Percentiles rank a stretch among this genome's conserved stretches.
These are phyloP conservation scores for Frankliniella fusca DNA, from an alignment of 2,888 invertebrate genomes.

Conservation along the genomic window DNA sequence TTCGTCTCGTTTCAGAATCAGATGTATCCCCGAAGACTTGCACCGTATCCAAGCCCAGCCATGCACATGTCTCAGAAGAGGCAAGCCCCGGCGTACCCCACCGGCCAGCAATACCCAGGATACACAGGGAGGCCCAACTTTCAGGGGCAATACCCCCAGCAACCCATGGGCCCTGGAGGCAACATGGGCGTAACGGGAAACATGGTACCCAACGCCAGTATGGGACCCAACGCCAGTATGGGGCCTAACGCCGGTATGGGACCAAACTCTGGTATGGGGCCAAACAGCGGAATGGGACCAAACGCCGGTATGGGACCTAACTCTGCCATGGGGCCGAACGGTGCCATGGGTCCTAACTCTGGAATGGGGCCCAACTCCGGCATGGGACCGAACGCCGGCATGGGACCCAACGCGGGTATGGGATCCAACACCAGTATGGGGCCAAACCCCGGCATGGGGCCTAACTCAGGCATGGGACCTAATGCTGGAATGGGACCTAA, in stretches of 20 bases:
- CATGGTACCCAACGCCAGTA: slow-evolving; percentile 23
- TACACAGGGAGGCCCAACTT: slow-evolving; percentile 52
- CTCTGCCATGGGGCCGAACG: not conserved
- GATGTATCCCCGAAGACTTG: slow-evolving; percentile 70
- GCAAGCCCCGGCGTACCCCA: slow-evolving; percentile 42
- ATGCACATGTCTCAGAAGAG: slow-evolving; percentile 82
- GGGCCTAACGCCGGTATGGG: slow-evolving; percentile 12
- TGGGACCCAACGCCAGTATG: slow-evolving; percentile 30
- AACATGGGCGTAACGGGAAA: slow-evolving; percentile 29
- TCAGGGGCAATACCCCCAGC: slow-evolving; percentile 61
- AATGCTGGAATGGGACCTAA: not conserved
- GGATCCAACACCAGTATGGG: not conserved
- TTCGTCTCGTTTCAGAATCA: slow-evolving; percentile 40
- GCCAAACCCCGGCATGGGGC: not conserved
- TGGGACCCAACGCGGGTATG: slow-evolving; percentile 23
- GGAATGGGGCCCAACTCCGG: not conserved
- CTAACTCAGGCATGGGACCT: not conserved
- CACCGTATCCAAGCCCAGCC: slow-evolving; percentile 80
- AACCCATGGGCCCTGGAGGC: slow-evolving; percentile 47
- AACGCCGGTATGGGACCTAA: not conserved
- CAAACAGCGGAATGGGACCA: not conserved
- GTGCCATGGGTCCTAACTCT: not conserved
- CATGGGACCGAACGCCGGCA: slow-evolving; percentile 25
- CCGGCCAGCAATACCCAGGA: slow-evolving; percentile 47
- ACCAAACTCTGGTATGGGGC: not conserved